Base-by-base conservation (phyloP, 2,888 invertebrate species). In the Apantesis nais region DNA sequence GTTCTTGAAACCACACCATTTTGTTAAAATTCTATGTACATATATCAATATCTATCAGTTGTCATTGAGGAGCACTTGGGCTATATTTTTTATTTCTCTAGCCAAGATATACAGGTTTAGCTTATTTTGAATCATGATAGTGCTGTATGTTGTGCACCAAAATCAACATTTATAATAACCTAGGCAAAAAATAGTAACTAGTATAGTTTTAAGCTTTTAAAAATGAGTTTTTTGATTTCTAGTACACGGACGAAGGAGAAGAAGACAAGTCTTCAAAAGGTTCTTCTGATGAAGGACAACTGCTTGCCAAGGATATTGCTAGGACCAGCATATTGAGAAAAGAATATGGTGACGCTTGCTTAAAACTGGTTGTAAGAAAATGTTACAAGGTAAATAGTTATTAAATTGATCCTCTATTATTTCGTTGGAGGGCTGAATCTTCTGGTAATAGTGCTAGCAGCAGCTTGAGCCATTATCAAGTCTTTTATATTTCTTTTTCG, bases 261-360 rank as follows among this genome's bases (percentile, higher is more conserved):
- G 14, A 5, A n/a, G 34, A 19, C 5, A 34, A 65, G 5, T n/a
- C 37, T 34, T 52, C 61, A 22, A 34, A 14, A 22, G 67, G 19
- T 48, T 31, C 14, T 14, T 61, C 52, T 25, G 58, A 72, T 9
- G 75, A 78, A 19, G 79, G 82, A 0, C 73, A 70, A 44, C 72
- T 34, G 0, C 72, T 83, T 2, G 68, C 63, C 2, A 83, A 83
- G 60, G 85, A 86, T 11, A 64, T 84, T 5, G 77, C 83, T 14
- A 80, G 85, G 69, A 82, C 83, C 0, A 81, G 68, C 22, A 75
- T 87, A 55, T 78, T 92, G 0, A 80, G 92, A 31, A 68, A 86
- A 66, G 89, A 88, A 0, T 92, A 92, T 48, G 91, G 90, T 0
- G 88, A 90, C 9, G 89, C 89, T 0, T 93, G 93, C 52, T 69